phyloP scores from a whole-genome alignment of 2,888 invertebrate species.

The Dioctria rufipes region DNA sequence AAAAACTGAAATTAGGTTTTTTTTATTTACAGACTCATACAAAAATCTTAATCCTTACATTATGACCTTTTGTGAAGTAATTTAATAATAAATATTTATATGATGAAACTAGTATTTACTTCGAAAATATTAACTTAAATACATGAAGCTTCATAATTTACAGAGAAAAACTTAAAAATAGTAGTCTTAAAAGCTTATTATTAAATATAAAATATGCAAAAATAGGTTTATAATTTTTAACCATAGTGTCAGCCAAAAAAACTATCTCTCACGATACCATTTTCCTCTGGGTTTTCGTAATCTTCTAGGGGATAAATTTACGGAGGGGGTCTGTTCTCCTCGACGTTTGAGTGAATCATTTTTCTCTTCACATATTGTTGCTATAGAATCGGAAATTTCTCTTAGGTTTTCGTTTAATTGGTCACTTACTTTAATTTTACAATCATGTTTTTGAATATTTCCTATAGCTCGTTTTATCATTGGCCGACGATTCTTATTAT shows the following conservation, averaged over 20 bases:
- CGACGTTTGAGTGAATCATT: not conserved
- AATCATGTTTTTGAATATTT: not conserved
- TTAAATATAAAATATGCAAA: conserved; percentile 35
- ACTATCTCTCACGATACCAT: conserved; percentile 62
- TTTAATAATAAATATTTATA: conserved; percentile 36
- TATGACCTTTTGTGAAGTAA: conserved; percentile 36
- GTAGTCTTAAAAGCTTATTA: conserved; percentile 42
- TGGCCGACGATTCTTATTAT: conserved; percentile 17
- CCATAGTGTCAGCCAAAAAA: not conserved
- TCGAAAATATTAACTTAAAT: conserved; percentile 33
- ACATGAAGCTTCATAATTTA: conserved; percentile 25
- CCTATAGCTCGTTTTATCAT: conserved; percentile 8
- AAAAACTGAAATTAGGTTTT: conserved; percentile 21
- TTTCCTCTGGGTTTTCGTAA: conserved; percentile 60
- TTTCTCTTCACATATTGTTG: conserved; percentile 1
- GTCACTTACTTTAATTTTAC: conserved; percentile 8
- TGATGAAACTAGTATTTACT: conserved; percentile 7
- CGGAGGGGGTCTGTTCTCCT: not conserved
- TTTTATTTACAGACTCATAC: conserved; percentile 46
- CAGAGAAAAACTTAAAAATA: not conserved
- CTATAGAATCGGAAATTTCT: conserved; percentile 6
- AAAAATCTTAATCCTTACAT: conserved; percentile 23
- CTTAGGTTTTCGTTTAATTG: not conserved
- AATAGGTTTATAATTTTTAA: not conserved
- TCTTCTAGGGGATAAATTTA: conserved; percentile 58